A percentile compares a stretch with the other conserved stretches of the same genome.
Conservation (phyloP, 2,113 vertebrate genomes). For the Oenanthe oenanthe region DNA sequence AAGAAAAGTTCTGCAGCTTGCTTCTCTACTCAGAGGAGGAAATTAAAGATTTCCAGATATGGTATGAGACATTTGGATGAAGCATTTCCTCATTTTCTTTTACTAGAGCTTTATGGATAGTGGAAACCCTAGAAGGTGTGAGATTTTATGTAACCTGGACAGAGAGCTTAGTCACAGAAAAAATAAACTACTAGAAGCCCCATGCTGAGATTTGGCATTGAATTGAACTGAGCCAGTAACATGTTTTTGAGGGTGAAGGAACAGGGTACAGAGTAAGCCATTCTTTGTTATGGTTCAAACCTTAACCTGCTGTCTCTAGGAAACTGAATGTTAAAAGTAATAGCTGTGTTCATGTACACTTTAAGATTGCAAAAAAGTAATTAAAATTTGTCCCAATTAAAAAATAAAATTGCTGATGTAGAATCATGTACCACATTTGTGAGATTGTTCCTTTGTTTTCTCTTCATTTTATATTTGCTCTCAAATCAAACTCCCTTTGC, state of each 20-base stretch:
- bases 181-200: background rate
- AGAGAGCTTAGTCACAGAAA: background rate
- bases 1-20: background rate
- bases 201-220: background rate
- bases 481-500: background rate
- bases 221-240: background rate
- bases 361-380: background rate
- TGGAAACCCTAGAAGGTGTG: background rate
- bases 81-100: background rate
- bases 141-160: background rate
- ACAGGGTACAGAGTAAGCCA: background rate
- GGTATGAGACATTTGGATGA: background rate
- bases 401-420: background rate
- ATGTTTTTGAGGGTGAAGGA: background rate
- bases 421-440: background rate
- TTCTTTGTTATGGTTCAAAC: background rate
- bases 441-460: background rate
- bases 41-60: background rate
- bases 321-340: background rate
- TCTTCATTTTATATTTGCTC: background rate
- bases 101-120: background rate
- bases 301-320: background rate
- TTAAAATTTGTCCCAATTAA: background rate
- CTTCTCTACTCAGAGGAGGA: background rate
- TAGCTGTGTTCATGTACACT: background rate